These are phyloP conservation scores for Antheraea yamamai DNA, from an alignment of 2,888 invertebrate genomes.

Conservation along the genomic window DNA sequence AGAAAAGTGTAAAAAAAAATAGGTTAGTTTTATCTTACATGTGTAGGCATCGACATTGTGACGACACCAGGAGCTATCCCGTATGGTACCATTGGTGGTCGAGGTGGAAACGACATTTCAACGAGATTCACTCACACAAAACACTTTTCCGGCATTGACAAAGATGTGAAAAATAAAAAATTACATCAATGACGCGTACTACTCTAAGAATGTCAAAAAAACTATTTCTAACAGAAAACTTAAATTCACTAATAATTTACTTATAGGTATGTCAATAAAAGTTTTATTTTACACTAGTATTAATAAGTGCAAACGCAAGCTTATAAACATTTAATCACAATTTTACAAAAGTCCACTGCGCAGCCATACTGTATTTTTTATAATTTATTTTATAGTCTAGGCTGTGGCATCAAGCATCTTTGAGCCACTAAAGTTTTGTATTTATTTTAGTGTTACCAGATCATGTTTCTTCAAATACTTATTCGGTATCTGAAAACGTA, in stretches of 20 bases:
- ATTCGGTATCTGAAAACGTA: too few relatives aligned
- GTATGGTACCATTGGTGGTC: constrained; percentile 90
- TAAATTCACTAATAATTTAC: not conserved
- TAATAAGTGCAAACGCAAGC: constrained; percentile 8
- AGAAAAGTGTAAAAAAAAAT: not conserved
- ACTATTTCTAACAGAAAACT: not conserved
- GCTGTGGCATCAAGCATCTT: too few relatives aligned
- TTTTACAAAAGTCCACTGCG: constrained; percentile 11
- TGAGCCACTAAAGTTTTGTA: too few relatives aligned
- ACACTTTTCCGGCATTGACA: constrained; percentile 27
- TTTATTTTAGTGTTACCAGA: too few relatives aligned
- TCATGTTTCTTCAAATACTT: too few relatives aligned
- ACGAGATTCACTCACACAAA: constrained; percentile 1
- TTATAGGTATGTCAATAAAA: constrained; percentile 2
- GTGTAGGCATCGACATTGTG: constrained; percentile 88
- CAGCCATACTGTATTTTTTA: constrained; percentile 20
- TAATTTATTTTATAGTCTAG: too few relatives aligned
- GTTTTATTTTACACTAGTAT: constrained; percentile 12
- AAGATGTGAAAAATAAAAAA: constrained; percentile 29
- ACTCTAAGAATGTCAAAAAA: constrained; percentile 21
- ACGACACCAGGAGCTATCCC: constrained; percentile 87
- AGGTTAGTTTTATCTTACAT: constrained; percentile 80
- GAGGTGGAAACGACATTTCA: constrained; percentile 94
- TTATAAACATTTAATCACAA: constrained; percentile 18
- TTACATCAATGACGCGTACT: constrained; percentile 44